Base-by-base conservation (phyloP, 2,797 vertebrate species). In the Microctenopoma steveboyesi region DNA sequence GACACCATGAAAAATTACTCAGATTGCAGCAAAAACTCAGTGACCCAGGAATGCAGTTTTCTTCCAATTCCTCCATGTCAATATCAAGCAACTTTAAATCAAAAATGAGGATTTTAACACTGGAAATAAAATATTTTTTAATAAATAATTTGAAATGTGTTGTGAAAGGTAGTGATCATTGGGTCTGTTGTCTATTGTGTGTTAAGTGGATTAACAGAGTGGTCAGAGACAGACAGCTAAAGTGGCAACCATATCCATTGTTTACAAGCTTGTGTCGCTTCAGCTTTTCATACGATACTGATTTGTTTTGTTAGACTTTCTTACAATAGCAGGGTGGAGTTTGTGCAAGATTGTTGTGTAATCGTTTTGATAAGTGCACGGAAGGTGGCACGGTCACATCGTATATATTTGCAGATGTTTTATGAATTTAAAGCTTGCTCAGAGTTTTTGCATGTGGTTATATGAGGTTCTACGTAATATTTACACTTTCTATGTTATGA, bases 151-250 rank as follows among this genome's bases (percentile, higher is more conserved):
- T 27, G 61, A 12, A 69, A 62, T 46, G 51, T 59, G 48, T 62
- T 72, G 69, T 42, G 50, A 25, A 51, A 66, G 68, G 64, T 64
- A 14, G 51, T 28, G 78, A 71, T 55, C 57, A 78, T 73, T 69
- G 61, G 78, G 18, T 79, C 74, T 79, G 78, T 52, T 72, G 81
- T 85, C 82, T 81, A 63, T 85, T 92, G 90, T 91, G 70, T 81
- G 60, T 79, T 92, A 92, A 92, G 85, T 91, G 90, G 91, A 93
- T 93, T 93, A 91, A 83, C 82, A 76, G 73, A 82, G 86, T 71
- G 87, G 88, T 88, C 89, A 89, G 81, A 89, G 86, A 91, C 88
- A 85, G 55, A 74, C 79, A 87, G 82, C 76, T 76, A 83, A 79
- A 86, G 83, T 92, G 90, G 86, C 91, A 92, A 68, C 89, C 87